phyloP scores from a whole-genome alignment of 2,797 vertebrate genomes.

The Glyptemys insculpta region DNA sequence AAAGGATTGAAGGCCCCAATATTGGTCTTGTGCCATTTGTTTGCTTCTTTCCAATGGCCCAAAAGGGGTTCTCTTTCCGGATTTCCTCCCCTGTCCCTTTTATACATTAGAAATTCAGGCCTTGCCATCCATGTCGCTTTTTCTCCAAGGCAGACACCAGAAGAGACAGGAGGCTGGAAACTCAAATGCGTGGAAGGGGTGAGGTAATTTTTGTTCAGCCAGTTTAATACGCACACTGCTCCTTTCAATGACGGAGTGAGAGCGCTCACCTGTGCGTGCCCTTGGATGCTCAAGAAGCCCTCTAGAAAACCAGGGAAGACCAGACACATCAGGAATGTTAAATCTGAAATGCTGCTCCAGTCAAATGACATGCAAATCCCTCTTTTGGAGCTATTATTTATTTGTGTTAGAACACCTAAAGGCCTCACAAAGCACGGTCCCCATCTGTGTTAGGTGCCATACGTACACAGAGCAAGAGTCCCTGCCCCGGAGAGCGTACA shows the following conservation, averaged over 20 bases:
- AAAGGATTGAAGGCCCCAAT: neutral
- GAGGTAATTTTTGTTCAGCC: neutral
- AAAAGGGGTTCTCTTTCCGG: neutral
- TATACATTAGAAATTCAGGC: neutral
- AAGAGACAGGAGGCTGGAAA: neutral
- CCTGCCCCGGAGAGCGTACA: neutral
- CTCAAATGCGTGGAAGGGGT: neutral
- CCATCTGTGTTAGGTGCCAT: neutral
- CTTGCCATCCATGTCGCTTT: neutral
- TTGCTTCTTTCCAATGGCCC: neutral
- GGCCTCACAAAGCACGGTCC: neutral
- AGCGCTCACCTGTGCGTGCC: neutral
- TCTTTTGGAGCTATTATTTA: too few species aligned
- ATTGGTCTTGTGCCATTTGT: neutral
- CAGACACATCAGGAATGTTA: neutral
- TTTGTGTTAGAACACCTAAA: neutral
- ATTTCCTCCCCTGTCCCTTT: neutral
- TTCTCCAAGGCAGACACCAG: neutral
- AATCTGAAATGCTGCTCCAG: neutral
- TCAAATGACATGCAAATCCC: neutral
- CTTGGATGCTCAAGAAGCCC: neutral
- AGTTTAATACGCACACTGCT: neutral
- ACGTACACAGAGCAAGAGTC: neutral
- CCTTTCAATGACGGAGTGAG: neutral
- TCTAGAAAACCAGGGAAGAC: neutral